A percentile compares a stretch with the other conserved stretches of the same genome.
phyloP scores from a whole-genome alignment of 2,888 invertebrate genomes.

The Gymnosoma rotundatum region DNA sequence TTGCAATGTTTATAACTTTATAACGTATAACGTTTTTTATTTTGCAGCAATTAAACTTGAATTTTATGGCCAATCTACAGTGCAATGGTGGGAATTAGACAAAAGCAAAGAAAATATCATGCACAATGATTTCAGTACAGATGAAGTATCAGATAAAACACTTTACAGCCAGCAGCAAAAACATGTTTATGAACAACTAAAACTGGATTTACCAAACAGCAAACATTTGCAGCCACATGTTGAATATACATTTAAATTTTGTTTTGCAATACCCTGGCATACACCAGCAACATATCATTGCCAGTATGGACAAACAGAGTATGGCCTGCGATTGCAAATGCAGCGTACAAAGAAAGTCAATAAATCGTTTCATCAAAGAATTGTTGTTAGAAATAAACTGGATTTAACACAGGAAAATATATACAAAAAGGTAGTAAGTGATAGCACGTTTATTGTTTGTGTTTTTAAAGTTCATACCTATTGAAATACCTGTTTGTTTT shows the following conservation, averaged over 20 bases:
- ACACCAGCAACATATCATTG: slow-evolving; percentile 62
- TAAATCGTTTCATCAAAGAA: slow-evolving; percentile 60
- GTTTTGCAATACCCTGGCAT: slow-evolving; percentile 58
- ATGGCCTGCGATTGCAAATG: slow-evolving; percentile 41
- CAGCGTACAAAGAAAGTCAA: slow-evolving; percentile 51
- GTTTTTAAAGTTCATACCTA: not conserved
- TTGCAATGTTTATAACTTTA: not conserved
- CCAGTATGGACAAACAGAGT: slow-evolving; percentile 49
- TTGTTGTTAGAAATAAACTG: slow-evolving; percentile 60
- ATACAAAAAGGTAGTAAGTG: slow-evolving; percentile 39
- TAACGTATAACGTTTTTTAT: not conserved
- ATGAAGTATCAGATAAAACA: slow-evolving; percentile 52
- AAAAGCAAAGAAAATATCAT: slow-evolving; percentile 50
- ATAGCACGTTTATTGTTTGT: not conserved
- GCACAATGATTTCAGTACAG: slow-evolving; percentile 62
- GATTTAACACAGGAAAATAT: slow-evolving; percentile 46
- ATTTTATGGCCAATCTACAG: slow-evolving; percentile 60
- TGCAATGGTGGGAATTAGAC: slow-evolving; percentile 63
- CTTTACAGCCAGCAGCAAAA: slow-evolving; percentile 44
- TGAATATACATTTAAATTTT: slow-evolving; percentile 54
- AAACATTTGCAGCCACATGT: slow-evolving; percentile 44
- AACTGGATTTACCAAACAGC: slow-evolving; percentile 8
- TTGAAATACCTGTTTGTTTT: not conserved
- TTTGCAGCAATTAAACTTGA: slow-evolving; percentile 55
- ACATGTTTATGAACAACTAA: slow-evolving; percentile 62